Percentiles rank a stretch among this genome's conserved stretches.
These are phyloP conservation scores for Sandelia bainsii DNA, from an alignment of 2,797 vertebrate genomes.

Conservation along the genomic window DNA sequence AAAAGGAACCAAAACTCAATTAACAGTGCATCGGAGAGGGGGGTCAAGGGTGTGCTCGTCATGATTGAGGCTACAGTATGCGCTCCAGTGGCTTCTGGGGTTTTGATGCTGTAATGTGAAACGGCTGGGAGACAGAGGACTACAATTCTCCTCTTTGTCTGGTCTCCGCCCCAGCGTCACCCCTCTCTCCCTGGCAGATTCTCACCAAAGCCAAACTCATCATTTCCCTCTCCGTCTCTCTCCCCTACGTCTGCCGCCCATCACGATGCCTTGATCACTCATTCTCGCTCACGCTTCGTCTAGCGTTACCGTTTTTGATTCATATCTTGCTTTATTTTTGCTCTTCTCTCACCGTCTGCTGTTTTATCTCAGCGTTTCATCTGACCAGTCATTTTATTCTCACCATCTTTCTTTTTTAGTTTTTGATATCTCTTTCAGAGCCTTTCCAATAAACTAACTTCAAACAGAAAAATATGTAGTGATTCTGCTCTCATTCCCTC, in stretches of 20 bases:
- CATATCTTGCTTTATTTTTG: conserved; percentile 40
- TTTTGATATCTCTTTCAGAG: conserved; percentile 3
- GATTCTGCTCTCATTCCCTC: not conserved
- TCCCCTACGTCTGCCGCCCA: conserved; percentile 72
- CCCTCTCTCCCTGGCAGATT: conserved; percentile 67
- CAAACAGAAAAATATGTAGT: not conserved
- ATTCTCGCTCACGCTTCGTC: conserved; percentile 38
- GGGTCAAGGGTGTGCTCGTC: conserved; percentile 82
- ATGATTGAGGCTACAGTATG: conserved; percentile 82
- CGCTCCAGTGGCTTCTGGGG: conserved; percentile 80
- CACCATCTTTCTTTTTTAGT: not conserved
- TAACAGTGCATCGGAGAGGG: conserved; percentile 65
- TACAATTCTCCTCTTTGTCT: conserved; percentile 82
- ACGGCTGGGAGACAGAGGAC: conserved; percentile 73
- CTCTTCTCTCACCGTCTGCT: conserved; percentile 47
- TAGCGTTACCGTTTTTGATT: conserved; percentile 54
- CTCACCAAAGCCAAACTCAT: conserved; percentile 67
- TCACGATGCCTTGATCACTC: conserved; percentile 61
- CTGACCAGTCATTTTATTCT: conserved; percentile 2
- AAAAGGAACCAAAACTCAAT: conserved; percentile 85
- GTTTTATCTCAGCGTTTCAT: conserved; percentile 36
- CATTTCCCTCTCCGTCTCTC: conserved; percentile 62
- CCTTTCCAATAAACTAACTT: conserved; percentile 7
- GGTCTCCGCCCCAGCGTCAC: conserved; percentile 55
- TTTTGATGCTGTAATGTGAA: conserved; percentile 87